Percentiles rank a stretch among this genome's conserved stretches.
These are phyloP conservation scores for Arbacia lixula DNA, from an alignment of 53 echinoderm and acorn worm genomes.

Conservation along the genomic window DNA sequence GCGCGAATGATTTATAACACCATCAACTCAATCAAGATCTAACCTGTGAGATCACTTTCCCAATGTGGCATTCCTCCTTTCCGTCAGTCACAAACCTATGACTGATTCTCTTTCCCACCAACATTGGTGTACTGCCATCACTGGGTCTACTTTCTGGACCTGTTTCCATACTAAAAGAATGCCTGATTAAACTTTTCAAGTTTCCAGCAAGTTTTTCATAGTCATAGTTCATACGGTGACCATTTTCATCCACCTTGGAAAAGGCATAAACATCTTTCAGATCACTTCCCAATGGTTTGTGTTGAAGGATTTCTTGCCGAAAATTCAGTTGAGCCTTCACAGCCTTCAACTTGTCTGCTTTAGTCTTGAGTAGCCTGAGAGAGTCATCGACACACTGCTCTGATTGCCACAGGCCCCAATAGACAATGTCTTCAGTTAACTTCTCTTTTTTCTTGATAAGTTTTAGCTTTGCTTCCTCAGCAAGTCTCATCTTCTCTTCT, in stretches of 20 bases:
- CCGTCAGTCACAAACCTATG: too few species aligned
- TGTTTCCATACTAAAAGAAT: too few species aligned
- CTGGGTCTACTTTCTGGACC: too few species aligned
- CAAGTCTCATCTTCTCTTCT: slow-evolving; percentile 40
- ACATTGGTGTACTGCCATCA: too few species aligned
- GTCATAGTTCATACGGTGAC: background rate
- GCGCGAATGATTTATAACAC: too few species aligned
- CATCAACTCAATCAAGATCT: too few species aligned
- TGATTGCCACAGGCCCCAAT: slow-evolving; percentile 64
- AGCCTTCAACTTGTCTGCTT: slow-evolving; percentile 44
- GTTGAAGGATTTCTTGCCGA: slow-evolving; percentile 41
- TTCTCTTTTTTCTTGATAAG: slow-evolving; percentile 32
- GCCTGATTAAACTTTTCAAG: background rate
- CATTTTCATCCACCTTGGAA: background rate
- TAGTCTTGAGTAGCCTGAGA: slow-evolving; percentile 8
- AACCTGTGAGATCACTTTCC: too few species aligned
- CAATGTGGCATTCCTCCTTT: too few species aligned
- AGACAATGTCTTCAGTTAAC: slow-evolving; percentile 43
- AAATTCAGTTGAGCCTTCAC: slow-evolving; percentile 64
- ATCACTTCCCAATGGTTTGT: slow-evolving; percentile 26
- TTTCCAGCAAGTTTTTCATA: background rate
- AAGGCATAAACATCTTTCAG: slow-evolving; percentile 3
- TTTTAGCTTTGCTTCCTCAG: slow-evolving; percentile 39
- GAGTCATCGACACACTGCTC: slow-evolving; percentile 31
- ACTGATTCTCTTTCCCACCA: too few species aligned